phyloP scores from a whole-genome alignment of 2,113 vertebrate genomes.

The Crotalus horridus region DNA sequence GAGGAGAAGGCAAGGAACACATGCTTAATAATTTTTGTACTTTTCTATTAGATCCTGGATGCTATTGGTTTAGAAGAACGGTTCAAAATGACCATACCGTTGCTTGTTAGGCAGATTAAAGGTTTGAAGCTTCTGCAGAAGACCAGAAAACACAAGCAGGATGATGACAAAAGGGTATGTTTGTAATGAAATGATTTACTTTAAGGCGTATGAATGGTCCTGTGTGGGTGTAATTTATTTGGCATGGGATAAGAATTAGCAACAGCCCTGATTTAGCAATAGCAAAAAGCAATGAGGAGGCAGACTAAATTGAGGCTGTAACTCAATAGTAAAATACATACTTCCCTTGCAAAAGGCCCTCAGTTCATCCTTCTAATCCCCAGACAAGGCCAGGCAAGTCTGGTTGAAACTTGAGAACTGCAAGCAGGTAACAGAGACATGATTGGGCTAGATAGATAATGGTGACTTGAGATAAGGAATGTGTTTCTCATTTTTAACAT shows the following conservation, averaged over 20 bases:
- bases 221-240: neutral
- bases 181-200: neutral
- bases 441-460: neutral
- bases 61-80: conserved; percentile 88
- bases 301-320: neutral
- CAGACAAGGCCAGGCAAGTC: neutral
- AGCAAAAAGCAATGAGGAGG: neutral
- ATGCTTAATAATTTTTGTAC: neutral
- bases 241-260: accelerated
- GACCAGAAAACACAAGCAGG: conserved; percentile 82
- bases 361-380: neutral
- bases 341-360: neutral
- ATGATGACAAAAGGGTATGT: conserved; percentile 85
- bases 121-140: conserved; percentile 92
- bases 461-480: neutral
- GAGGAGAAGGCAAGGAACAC: too few species aligned
- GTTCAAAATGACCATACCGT: conserved; percentile 88
- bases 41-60: conserved; percentile 82
- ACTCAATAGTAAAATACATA: neutral
- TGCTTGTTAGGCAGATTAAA: conserved; percentile 92
- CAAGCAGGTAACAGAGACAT: too few species aligned
- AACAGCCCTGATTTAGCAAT: neutral
- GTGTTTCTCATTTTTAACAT: too few species aligned
- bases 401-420: neutral
- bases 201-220: neutral